Conservation (phyloP, 2,888 invertebrate genomes). For the Amblyjoppa fuscipennis region DNA sequence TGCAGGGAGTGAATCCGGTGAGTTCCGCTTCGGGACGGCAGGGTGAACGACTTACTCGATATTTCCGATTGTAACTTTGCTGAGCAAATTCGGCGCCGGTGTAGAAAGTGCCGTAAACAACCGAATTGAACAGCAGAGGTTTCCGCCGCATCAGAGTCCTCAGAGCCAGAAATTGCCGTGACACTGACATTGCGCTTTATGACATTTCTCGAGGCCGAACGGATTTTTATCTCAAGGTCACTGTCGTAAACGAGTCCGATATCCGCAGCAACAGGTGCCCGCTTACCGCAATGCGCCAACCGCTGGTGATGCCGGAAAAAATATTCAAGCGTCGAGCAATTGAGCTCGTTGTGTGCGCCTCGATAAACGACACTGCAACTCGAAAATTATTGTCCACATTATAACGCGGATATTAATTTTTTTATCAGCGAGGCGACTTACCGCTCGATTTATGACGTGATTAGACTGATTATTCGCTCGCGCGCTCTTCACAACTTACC, state of each 20-base stretch:
- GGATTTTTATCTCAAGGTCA: constrained; percentile 30
- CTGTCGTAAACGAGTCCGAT: constrained; percentile 12
- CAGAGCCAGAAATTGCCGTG: constrained; percentile 68
- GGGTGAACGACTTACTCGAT: constrained; percentile 87
- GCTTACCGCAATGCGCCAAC: constrained; percentile 69
- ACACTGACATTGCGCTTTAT: constrained; percentile 68
- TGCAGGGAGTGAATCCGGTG: not conserved
- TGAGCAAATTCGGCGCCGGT: constrained; percentile 93
- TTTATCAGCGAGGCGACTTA: not conserved
- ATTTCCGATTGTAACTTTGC: constrained; percentile 90
- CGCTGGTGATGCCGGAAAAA: constrained; percentile 44
- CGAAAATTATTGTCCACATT: constrained; percentile 1
- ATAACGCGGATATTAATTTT: constrained; percentile 1
- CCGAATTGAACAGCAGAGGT: constrained; percentile 85
- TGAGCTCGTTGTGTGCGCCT: not conserved
- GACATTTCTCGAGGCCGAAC: not conserved
- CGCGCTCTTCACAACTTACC: not conserved
- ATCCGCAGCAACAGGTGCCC: constrained; percentile 53
- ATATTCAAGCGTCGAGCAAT: not conserved
- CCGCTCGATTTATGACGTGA: not conserved
- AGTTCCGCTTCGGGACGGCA: not conserved
- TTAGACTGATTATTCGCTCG: not conserved
- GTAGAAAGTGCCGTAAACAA: constrained; percentile 92
- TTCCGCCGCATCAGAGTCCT: constrained; percentile 66
- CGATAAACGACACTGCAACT: not conserved